phyloP scores from a whole-genome alignment of 2,888 invertebrate genomes.

The Hipparchia sbordonii region DNA sequence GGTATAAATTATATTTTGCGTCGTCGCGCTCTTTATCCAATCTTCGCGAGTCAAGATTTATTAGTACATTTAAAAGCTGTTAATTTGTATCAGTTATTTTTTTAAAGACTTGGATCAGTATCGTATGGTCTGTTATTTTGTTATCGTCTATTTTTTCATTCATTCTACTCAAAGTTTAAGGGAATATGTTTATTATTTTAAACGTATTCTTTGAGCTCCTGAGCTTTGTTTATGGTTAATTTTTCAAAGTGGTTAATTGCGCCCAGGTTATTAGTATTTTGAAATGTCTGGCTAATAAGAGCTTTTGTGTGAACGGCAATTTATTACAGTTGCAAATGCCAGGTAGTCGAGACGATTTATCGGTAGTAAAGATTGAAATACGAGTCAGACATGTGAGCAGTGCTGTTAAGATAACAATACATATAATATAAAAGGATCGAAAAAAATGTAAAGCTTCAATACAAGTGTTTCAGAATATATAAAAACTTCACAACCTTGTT shows the following conservation, averaged over 20 bases:
- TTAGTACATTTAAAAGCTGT: conserved; percentile 7
- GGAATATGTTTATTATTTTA: neutral
- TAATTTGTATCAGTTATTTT: conserved; percentile 1
- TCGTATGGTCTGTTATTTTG: neutral
- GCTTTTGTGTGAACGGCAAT: conserved; percentile 54
- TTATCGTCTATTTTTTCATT: neutral
- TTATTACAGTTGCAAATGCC: conserved; percentile 51
- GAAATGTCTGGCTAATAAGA: conserved; percentile 47
- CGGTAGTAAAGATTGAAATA: conserved; percentile 41
- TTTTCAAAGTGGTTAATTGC: conserved; percentile 58
- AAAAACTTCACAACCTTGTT: no score
- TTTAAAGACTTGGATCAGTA: neutral
- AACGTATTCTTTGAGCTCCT: neutral
- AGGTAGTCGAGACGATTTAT: conserved; percentile 47
- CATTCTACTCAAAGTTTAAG: neutral
- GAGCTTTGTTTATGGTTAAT: conserved; percentile 57
- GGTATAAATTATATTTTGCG: conserved; percentile 5
- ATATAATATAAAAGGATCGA: conserved; percentile 8
- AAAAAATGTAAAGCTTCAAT: neutral
- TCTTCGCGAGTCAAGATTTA: conserved; percentile 11
- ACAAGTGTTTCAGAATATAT: neutral
- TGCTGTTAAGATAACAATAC: conserved; percentile 15
- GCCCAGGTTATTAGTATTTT: conserved; percentile 44
- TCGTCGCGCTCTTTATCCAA: conserved; percentile 3
- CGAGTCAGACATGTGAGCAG: conserved; percentile 25